phyloP scores from a whole-genome alignment of 2,888 invertebrate species.

The Sylvicola fuscatus region DNA sequence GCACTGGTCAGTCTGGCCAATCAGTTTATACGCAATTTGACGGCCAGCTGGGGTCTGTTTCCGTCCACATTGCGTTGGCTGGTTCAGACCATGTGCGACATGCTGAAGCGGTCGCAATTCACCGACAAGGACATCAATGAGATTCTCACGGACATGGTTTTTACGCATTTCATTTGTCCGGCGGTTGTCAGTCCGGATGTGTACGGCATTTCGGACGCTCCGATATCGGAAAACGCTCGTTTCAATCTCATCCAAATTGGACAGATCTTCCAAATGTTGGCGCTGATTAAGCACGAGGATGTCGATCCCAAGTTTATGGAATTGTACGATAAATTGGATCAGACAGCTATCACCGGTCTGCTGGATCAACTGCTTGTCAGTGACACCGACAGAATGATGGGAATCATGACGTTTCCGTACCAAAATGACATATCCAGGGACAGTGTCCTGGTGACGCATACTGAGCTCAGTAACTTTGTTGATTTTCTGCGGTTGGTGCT shows the following conservation, averaged over 20 bases:
- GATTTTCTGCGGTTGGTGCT: constrained; percentile 30
- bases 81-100: constrained; percentile 61
- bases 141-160: constrained; percentile 81
- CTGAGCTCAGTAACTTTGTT: constrained; percentile 39
- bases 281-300: constrained; percentile 65
- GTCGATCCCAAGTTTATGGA: constrained; percentile 52
- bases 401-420: constrained; percentile 17
- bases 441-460: constrained; percentile 44
- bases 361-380: constrained; percentile 43
- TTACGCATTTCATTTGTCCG: constrained; percentile 87
- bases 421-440: constrained; percentile 37
- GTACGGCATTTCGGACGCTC: constrained; percentile 81
- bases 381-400: constrained; percentile 19
- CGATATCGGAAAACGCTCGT: constrained; percentile 74
- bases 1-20: constrained; percentile 60
- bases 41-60: constrained; percentile 73
- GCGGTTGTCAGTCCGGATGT: constrained; percentile 93
- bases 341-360: constrained; percentile 55
- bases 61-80: constrained; percentile 82
- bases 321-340: constrained; percentile 61
- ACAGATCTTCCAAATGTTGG: constrained; percentile 80
- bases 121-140: constrained; percentile 26
- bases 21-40: constrained; percentile 61
- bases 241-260: constrained; percentile 83
- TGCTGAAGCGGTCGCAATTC: constrained; percentile 33